Percentiles rank a stretch among this genome's conserved stretches.
Conservation (phyloP, 1,140 invertebrate species). For the Drosophila kepulauana region DNA sequence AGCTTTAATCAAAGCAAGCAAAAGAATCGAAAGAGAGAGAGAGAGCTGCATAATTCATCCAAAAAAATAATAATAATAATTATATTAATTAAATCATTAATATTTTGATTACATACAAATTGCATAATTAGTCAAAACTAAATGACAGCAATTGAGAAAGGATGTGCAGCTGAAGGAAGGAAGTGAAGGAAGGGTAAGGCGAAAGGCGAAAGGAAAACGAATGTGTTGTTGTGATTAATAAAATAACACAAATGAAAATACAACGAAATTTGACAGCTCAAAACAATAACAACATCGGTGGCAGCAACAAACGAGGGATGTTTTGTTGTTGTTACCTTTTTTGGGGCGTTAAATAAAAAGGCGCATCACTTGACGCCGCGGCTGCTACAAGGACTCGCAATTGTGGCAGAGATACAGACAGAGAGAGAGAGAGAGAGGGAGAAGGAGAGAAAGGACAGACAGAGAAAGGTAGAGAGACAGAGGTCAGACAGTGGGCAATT, state of each 20-base stretch:
- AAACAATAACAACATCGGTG: constrained; percentile 65
- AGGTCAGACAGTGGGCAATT: constrained; percentile 16
- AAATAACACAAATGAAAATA: constrained; percentile 71
- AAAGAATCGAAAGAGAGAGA: constrained; percentile 8
- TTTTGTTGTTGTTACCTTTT: constrained; percentile 52
- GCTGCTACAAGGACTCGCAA: constrained; percentile 26
- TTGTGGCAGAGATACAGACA: constrained; percentile 20
- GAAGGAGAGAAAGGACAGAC: not conserved
- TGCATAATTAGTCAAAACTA: constrained; percentile 79
- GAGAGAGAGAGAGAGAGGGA: not conserved
- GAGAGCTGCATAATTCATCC: constrained; percentile 44
- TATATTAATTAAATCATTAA: constrained; percentile 57
- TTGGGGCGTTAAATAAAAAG: constrained; percentile 64
- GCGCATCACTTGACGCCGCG: constrained; percentile 75
- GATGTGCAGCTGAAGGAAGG: constrained; percentile 20
- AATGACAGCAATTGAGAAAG: constrained; percentile 62
- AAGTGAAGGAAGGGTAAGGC: not conserved
- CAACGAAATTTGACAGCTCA: constrained; percentile 75
- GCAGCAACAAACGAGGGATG: constrained; percentile 51
- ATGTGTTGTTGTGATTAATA: constrained; percentile 83
- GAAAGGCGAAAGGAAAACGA: constrained; percentile 48
- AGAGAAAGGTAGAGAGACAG: not conserved
- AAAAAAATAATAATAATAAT: constrained; percentile 30
- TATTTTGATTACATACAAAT: constrained; percentile 81
- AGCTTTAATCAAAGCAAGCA: constrained; percentile 58